Base-by-base conservation (phyloP, 2,888 invertebrate genomes). In the Stenichneumon culpator region DNA sequence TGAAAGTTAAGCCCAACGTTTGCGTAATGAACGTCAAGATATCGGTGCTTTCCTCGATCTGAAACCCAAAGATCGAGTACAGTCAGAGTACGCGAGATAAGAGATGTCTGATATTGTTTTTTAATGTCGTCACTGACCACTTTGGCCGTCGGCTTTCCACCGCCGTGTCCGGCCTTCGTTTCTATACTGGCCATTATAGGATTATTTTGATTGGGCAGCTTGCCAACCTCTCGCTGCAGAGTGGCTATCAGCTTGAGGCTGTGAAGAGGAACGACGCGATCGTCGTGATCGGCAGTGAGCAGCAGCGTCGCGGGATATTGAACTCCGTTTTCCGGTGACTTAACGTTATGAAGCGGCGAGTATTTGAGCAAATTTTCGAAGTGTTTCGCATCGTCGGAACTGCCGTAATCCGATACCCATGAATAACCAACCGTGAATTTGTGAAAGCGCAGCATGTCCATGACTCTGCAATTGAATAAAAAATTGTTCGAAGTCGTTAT, bases 361-460 rank as follows among this genome's bases (percentile, higher is more conserved):
- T 98, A 98, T 92, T 97, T 97, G 85, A 96, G 95, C 75, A 99
- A 94, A 94, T 97, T 97, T 11, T 97, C 95, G 93, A 99, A 99
- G 91, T 99, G 97, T 39, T 97, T 96, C 89, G 96, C 95, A 90
- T 97, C 96, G 89, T 98, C 98, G 0, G 99, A 97, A 94, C 97
- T 97, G 60, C 99, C 99, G 95, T 97, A 99, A 95, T 99, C 99
- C 0, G 99, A 98, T 19, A 96, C 97, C 99, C 99, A 99, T 65
- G 98, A 98, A 94, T 98, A 97, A 0, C 99, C 99, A 92, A 99
- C 98, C 6, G 99, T 99, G 94, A 99, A 99, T 95, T 99, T 99
- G 94, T 99, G 99, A 95, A 98, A 99, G 79, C 99, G 96, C 86
- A 99, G 95, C 99, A 99, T 98, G 94, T 99, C 99, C 95, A 99